Evolutionary conservation across 2,888 invertebrate species (phyloP).

Genomic region (Amiota communis): DNA sequence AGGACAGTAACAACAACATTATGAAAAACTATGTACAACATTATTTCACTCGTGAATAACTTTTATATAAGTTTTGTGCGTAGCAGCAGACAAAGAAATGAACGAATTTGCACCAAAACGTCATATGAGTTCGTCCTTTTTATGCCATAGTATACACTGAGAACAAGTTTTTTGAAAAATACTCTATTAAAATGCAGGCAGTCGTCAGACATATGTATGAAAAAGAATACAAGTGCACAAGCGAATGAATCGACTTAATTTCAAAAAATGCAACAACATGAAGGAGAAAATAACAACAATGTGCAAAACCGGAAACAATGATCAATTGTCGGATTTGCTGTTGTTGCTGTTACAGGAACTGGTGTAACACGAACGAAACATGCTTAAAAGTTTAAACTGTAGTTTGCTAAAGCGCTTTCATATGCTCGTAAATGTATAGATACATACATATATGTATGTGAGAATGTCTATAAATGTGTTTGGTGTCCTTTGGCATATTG

Average conservation of each 20-base stretch:
- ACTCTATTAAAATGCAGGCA: conserved; percentile 16
- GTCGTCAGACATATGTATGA: neutral
- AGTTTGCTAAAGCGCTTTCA: neutral
- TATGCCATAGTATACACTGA: conserved; percentile 6
- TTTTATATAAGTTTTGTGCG: conserved; percentile 1
- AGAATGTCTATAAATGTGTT: neutral
- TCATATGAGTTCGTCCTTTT: neutral
- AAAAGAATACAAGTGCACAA: neutral
- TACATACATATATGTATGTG: no score
- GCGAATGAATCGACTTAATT: conserved; percentile 30
- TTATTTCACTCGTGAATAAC: neutral
- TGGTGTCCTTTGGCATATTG: conserved; percentile 49
- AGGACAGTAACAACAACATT: neutral
- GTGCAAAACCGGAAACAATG: conserved; percentile 30
- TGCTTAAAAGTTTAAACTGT: conserved; percentile 21
- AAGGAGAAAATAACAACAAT: conserved; percentile 6
- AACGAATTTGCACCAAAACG: neutral
- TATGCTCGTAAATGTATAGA: no score
- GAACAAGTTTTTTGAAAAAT: conserved; percentile 1
- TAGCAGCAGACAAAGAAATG: neutral
- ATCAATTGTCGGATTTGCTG: conserved; percentile 37
- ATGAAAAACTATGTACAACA: neutral
- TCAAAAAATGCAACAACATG: conserved; percentile 22
- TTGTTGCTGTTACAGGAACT: conserved; percentile 12
- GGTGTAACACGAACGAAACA: neutral